Conservation (phyloP, 2,888 invertebrate genomes). For the Zele albiditarsus region DNA sequence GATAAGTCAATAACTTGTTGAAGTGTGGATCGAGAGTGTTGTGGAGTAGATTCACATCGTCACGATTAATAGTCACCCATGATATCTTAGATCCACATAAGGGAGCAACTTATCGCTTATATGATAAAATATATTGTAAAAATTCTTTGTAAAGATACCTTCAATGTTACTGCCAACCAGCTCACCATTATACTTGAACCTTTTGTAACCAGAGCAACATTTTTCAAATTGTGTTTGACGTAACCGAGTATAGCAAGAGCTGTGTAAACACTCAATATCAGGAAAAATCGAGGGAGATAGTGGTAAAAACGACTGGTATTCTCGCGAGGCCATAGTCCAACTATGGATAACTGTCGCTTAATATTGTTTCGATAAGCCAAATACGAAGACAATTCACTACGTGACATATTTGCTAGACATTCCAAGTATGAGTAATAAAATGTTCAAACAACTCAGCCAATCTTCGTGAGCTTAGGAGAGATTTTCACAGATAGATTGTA, state of each 20-base stretch:
- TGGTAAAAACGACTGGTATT: conserved; percentile 19
- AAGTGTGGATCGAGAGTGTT: conserved; percentile 30
- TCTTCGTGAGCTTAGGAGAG: too few relatives aligned
- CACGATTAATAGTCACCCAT: conserved; percentile 22
- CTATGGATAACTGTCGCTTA: conserved; percentile 17
- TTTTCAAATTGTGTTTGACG: conserved; percentile 33
- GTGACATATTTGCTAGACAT: neutral
- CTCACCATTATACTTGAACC: conserved; percentile 44
- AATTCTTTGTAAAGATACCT: conserved; percentile 1
- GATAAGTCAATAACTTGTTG: conserved; percentile 13
- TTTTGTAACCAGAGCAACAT: conserved; percentile 41
- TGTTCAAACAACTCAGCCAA: too few relatives aligned
- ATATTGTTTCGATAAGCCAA: conserved; percentile 12
- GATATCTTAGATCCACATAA: conserved; percentile 7
- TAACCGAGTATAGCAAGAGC: conserved; percentile 38
- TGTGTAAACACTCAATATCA: neutral
- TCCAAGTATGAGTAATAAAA: too few relatives aligned
- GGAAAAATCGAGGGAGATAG: conserved; percentile 14
- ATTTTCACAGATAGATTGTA: too few relatives aligned
- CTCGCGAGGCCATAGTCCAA: conserved; percentile 35
- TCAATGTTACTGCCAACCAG: conserved; percentile 32
- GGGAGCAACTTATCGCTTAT: neutral
- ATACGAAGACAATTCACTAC: conserved; percentile 22
- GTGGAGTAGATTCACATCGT: conserved; percentile 35
- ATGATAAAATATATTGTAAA: neutral